These are phyloP conservation scores for Oryzias sinensis DNA, from an alignment of 2,797 vertebrate genomes.

Conservation along the genomic window DNA sequence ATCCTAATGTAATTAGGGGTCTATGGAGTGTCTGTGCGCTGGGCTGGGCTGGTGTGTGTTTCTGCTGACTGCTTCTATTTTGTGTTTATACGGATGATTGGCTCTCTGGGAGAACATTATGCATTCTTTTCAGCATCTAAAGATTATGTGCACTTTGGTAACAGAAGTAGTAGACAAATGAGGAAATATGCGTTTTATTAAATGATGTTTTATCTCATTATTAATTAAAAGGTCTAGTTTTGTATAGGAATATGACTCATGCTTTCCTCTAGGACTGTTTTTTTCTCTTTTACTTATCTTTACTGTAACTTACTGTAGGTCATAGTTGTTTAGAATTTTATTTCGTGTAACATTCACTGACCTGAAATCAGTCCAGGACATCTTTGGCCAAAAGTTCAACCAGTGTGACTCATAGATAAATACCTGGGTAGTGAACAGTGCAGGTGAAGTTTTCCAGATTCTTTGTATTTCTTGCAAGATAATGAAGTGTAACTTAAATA, in stretches of 20 bases:
- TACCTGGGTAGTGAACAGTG: too few relatives aligned
- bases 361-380: too few relatives aligned
- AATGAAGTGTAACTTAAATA: too few relatives aligned
- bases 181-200: constrained; percentile 82
- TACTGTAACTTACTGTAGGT: neutral
- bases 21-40: constrained; percentile 80
- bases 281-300: constrained; percentile 34
- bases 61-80: constrained; percentile 84
- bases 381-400: too few relatives aligned
- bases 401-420: too few relatives aligned
- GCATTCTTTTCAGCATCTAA: constrained; percentile 78
- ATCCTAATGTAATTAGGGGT: constrained; percentile 93
- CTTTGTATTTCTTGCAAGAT: too few relatives aligned
- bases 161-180: constrained; percentile 73
- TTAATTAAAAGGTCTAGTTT: constrained; percentile 84
- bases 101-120: constrained; percentile 74
- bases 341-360: too few relatives aligned
- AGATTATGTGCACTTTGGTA: constrained; percentile 69
- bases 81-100: constrained; percentile 77
- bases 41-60: constrained; percentile 73
- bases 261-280: constrained; percentile 35
- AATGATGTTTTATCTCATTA: constrained; percentile 86
- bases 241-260: constrained; percentile 74
- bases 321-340: too few relatives aligned
- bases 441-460: too few relatives aligned